Percentiles rank a stretch among this genome's conserved stretches.
Evolutionary conservation across 2,113 vertebrate species (phyloP).

Genomic region (Hypocryptadius cinnamomeus): DNA sequence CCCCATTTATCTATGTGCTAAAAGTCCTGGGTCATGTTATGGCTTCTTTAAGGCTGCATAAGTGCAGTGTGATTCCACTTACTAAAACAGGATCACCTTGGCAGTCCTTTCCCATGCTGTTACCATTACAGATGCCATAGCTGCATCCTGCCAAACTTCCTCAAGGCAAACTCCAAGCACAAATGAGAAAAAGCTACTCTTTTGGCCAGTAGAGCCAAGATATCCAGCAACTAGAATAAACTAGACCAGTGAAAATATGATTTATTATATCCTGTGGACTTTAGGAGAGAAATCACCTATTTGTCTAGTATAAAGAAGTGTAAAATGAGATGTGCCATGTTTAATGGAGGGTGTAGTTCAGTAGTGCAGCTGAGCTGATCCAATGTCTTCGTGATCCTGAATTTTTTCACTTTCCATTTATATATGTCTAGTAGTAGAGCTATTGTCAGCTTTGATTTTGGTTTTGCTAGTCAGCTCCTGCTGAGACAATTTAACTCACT

Average conservation of each 20-base stretch:
- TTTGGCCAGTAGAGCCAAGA: neutral
- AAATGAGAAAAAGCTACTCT: neutral
- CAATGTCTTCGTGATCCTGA: neutral
- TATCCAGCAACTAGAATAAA: neutral
- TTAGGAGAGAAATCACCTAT: neutral
- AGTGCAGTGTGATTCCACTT: neutral
- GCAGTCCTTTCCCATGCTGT: neutral
- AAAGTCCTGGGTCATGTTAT: neutral
- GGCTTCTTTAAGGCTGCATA: neutral
- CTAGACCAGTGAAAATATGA: neutral
- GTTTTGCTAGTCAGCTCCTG: neutral
- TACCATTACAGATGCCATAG: neutral
- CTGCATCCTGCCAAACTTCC: neutral
- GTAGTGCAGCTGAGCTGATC: neutral
- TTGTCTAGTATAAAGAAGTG: neutral
- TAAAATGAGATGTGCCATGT: neutral
- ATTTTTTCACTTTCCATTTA: neutral
- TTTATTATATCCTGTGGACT: neutral
- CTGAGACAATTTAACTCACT: neutral
- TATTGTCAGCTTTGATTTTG: neutral
- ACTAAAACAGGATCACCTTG: neutral
- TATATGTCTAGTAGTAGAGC: neutral
- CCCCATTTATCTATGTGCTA: neutral
- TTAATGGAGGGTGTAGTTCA: neutral
- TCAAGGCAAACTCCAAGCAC: neutral